Percentiles rank a stretch among this genome's conserved stretches.
Conservation (phyloP, 1,140 invertebrate genomes). For the Neodiprion pinetum region DNA sequence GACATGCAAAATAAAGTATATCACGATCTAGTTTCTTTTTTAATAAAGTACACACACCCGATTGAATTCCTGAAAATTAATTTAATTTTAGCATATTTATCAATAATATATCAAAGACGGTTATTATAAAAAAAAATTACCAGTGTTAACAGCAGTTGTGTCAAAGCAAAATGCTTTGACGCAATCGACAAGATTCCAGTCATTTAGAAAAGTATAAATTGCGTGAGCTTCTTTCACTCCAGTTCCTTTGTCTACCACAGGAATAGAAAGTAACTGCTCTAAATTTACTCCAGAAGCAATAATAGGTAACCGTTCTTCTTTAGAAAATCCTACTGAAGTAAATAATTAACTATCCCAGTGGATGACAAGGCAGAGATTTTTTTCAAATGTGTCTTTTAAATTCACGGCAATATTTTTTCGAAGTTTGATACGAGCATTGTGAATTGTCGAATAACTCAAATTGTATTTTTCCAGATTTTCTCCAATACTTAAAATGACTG, state of each 20-base stretch:
- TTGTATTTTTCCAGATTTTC: slow-evolving; percentile 19
- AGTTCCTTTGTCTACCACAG: slow-evolving; percentile 37
- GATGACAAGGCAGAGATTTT: slow-evolving; percentile 13
- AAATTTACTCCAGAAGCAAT: slow-evolving; percentile 33
- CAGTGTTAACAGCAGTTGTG: slow-evolving; percentile 32
- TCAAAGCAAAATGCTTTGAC: slow-evolving; percentile 30
- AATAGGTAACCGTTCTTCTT: slow-evolving; percentile 42
- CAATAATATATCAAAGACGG: neutral
- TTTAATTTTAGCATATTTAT: neutral
- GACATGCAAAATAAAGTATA: neutral
- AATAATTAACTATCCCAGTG: slow-evolving; percentile 35
- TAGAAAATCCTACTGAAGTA: slow-evolving; percentile 33
- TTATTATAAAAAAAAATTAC: neutral
- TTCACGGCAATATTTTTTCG: slow-evolving; percentile 28
- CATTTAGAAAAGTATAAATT: slow-evolving; percentile 31
- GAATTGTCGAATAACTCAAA: slow-evolving; percentile 14
- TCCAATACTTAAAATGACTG: slow-evolving; percentile 4
- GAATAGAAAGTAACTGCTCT: slow-evolving; percentile 42
- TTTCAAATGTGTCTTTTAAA: slow-evolving; percentile 30
- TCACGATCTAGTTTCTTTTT: too few species aligned
- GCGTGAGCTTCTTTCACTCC: slow-evolving; percentile 34
- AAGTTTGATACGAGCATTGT: slow-evolving; percentile 9
- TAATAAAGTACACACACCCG: neutral
- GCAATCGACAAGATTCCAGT: slow-evolving; percentile 23
- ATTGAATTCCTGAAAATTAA: too few species aligned